phyloP scores from a whole-genome alignment of 2,113 vertebrate genomes.

The Pimephales promelas region DNA sequence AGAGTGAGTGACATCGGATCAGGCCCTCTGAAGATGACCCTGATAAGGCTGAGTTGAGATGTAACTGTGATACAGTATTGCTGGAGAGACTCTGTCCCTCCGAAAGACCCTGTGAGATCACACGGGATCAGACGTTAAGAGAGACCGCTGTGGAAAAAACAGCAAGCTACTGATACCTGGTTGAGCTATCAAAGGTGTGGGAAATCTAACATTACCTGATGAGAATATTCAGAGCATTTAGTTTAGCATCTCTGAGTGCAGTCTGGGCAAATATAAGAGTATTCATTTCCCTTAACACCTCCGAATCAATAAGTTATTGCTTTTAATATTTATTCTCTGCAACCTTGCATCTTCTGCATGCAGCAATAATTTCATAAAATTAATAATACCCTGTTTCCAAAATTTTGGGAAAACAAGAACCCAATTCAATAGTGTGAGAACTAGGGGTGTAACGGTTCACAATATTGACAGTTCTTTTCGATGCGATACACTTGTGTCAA shows the following conservation, averaged over 20 bases:
- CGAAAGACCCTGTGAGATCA: conserved; percentile 49
- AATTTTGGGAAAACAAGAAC: not conserved
- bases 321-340: not conserved
- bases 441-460: too few species aligned
- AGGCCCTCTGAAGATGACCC: conserved; percentile 30
- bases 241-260: not conserved
- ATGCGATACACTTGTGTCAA: too few species aligned
- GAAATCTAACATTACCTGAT: conserved; percentile 20
- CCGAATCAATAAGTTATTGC: conserved; percentile 6
- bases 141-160: conserved; percentile 20
- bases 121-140: conserved; percentile 49
- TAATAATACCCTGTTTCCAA: not conserved
- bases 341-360: not conserved
- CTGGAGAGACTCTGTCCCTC: conserved; percentile 47
- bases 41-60: conserved; percentile 21
- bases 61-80: conserved; percentile 50
- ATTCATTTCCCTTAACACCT: not conserved
- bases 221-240: not conserved
- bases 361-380: not conserved
- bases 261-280: not conserved
- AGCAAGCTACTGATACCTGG: not conserved
- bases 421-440: too few species aligned
- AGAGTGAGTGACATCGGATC: conserved; percentile 11
- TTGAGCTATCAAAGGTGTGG: conserved; percentile 2
- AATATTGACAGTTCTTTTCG: too few species aligned